These are phyloP conservation scores for Microcebus griseorufus DNA, from an alignment of 2,113 vertebrate species.

Conservation along the genomic window DNA sequence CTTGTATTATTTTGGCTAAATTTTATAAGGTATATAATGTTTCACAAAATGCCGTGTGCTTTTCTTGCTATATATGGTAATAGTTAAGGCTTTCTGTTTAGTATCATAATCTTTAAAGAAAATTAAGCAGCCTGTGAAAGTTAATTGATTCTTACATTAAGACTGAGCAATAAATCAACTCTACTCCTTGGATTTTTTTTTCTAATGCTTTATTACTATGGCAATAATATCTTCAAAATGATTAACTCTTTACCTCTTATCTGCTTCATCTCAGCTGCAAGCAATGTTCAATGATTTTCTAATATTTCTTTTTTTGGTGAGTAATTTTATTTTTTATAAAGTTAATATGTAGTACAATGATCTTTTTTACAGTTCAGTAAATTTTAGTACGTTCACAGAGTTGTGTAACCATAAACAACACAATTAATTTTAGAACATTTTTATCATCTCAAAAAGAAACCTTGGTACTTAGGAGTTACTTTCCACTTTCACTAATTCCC, in stretches of 20 bases:
- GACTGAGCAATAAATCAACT: conserved; percentile 73
- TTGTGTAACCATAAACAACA: not conserved
- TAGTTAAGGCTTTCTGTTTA: conserved; percentile 66
- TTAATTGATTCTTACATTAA: conserved; percentile 81
- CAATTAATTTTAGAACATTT: not conserved
- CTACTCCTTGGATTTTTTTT: conserved; percentile 11
- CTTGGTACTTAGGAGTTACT: not conserved
- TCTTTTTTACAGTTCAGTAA: not conserved
- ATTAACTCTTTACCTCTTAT: not conserved
- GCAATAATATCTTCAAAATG: conserved; percentile 62
- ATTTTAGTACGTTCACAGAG: not conserved
- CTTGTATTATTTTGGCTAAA: conserved; percentile 27
- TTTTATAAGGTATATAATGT: conserved; percentile 24
- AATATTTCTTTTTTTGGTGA: not conserved
- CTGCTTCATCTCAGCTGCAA: not conserved
- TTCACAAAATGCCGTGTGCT: conserved; percentile 37
- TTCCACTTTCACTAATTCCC: no score
- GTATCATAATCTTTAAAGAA: conserved; percentile 74
- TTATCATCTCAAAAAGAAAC: not conserved
- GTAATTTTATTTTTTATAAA: conserved; percentile 8
- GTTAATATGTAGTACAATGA: not conserved
- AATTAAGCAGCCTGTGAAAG: conserved; percentile 72
- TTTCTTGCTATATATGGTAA: not conserved
- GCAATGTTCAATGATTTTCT: not conserved
- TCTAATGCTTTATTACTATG: conserved; percentile 46